A percentile compares a stretch with the other conserved stretches of the same genome.
Evolutionary conservation across 2,113 vertebrate genomes (phyloP).

Genomic region (Notothenia rossii): DNA sequence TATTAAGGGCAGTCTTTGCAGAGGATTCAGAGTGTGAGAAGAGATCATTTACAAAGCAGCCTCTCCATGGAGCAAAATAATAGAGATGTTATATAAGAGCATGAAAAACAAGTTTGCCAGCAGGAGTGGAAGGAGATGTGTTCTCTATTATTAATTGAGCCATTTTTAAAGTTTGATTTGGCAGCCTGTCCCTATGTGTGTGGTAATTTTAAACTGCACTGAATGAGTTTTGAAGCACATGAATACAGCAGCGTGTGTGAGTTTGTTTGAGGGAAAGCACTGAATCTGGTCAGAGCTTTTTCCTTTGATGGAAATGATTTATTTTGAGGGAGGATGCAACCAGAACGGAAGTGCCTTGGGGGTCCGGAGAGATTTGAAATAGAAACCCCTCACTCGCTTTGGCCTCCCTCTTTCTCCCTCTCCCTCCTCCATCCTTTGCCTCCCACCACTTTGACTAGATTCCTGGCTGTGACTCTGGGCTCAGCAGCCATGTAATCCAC

Average conservation of each 20-base stretch:
- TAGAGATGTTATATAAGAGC: conserved; percentile 67
- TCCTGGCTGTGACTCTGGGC: conserved; percentile 70
- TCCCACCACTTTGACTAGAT: conserved; percentile 71
- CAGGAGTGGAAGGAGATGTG: conserved; percentile 30
- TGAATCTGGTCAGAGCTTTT: conserved; percentile 48
- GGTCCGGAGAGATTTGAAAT: conserved; percentile 70
- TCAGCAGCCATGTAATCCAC: conserved; percentile 79
- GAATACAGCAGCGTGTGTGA: conserved; percentile 23
- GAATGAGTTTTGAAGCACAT: conserved; percentile 31
- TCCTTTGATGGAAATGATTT: conserved; percentile 65
- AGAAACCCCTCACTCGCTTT: conserved; percentile 70
- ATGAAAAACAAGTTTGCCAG: conserved; percentile 60
- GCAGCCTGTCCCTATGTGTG: conserved; percentile 6
- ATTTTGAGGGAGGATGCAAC: conserved; percentile 67
- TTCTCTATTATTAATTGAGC: conserved; percentile 44
- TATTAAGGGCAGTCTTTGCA: conserved; percentile 7
- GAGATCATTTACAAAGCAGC: conserved; percentile 51
- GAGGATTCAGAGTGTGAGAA: conserved; percentile 33
- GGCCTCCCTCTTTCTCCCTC: background rate
- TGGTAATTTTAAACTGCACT: conserved; percentile 19
- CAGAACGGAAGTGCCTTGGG: conserved; percentile 66
- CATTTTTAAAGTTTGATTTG: conserved; percentile 34
- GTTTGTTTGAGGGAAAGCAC: conserved; percentile 26
- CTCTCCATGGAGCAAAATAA: conserved; percentile 58
- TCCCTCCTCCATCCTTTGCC: conserved; percentile 45